phyloP scores from a whole-genome alignment of 2,888 invertebrate species.

The Phaedon cochleariae region DNA sequence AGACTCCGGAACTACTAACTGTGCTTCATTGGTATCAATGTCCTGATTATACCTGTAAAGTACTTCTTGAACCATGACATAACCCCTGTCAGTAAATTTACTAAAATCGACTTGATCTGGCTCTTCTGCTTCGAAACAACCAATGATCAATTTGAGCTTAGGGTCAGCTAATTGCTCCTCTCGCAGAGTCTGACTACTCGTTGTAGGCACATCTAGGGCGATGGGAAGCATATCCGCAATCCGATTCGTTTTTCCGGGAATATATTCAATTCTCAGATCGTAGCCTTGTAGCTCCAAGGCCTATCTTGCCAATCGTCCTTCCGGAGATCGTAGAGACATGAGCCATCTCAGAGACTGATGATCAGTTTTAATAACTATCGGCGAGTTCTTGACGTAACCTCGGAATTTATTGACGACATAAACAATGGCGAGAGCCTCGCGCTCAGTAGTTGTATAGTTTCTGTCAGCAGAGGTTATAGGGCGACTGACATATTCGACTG shows the following conservation, averaged over 20 bases:
- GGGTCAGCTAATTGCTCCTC: constrained; percentile 40
- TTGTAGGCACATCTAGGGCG: background rate
- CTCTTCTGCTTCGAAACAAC: background rate
- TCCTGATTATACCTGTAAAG: constrained; percentile 9
- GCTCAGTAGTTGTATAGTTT: constrained; percentile 45
- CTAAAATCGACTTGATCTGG: background rate
- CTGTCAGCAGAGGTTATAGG: constrained; percentile 42
- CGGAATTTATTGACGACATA: constrained; percentile 54
- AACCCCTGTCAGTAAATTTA: background rate
- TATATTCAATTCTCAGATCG: constrained; percentile 41
- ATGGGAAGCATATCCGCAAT: constrained; percentile 31
- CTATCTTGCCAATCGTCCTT: no score
- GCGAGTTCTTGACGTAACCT: no score
- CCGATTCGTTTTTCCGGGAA: constrained; percentile 27
- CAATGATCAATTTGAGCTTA: constrained; percentile 14
- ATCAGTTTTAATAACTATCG: no score
- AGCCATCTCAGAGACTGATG: no score
- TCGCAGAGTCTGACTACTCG: background rate
- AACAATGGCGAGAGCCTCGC: constrained; percentile 45
- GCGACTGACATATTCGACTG: constrained; percentile 47
- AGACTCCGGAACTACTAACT: constrained; percentile 42
- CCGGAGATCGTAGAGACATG: no score
- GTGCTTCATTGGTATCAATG: constrained; percentile 41
- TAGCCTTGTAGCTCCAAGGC: no score
- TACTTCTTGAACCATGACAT: background rate